phyloP scores from a whole-genome alignment of 2,888 invertebrate genomes.

The Frankliniella fusca region DNA sequence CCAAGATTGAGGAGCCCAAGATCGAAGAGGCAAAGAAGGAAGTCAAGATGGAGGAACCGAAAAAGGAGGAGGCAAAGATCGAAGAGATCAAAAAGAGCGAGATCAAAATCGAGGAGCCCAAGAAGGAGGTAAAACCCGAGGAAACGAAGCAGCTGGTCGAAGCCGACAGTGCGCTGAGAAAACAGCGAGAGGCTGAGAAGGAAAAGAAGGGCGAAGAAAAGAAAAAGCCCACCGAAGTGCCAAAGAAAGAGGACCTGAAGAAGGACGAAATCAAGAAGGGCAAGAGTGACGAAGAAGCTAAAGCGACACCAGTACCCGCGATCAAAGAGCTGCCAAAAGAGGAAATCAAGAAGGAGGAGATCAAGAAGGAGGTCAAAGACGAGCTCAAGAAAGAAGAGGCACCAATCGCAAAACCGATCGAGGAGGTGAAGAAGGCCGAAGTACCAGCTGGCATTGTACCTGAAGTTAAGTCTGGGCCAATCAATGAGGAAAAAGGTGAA shows the following conservation, averaged over 20 bases:
- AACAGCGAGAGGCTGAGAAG: constrained; percentile 28
- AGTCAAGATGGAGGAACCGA: constrained; percentile 38
- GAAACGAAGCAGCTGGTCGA: constrained; percentile 28
- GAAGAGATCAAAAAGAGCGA: constrained; percentile 39
- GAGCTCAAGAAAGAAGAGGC: constrained; percentile 37
- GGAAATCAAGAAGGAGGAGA: constrained; percentile 34
- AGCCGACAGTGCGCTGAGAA: constrained; percentile 28
- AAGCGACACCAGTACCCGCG: constrained; percentile 45
- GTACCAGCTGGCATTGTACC: constrained; percentile 44
- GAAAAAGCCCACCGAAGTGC: constrained; percentile 39
- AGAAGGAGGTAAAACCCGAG: constrained; percentile 36
- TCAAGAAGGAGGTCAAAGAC: constrained; percentile 35
- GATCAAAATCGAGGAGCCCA: constrained; percentile 39
- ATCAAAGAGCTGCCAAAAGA: constrained; percentile 36
- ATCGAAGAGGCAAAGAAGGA: constrained; percentile 44
- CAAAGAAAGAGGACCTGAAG: constrained; percentile 38
- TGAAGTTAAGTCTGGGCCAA: constrained; percentile 33
- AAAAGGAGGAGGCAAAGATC: constrained; percentile 29
- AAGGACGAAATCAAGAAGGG: constrained; percentile 40
- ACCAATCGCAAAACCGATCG: constrained; percentile 42
- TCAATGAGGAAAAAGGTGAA: constrained; percentile 38
- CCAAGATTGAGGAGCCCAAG: constrained; percentile 14
- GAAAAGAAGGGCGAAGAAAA: constrained; percentile 35
- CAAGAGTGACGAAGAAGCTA: constrained; percentile 42
- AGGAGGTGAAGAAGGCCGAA: constrained; percentile 41